Evolutionary conservation across 2,797 vertebrate species (phyloP).

Genomic region (Sphenopsis melanotis): DNA sequence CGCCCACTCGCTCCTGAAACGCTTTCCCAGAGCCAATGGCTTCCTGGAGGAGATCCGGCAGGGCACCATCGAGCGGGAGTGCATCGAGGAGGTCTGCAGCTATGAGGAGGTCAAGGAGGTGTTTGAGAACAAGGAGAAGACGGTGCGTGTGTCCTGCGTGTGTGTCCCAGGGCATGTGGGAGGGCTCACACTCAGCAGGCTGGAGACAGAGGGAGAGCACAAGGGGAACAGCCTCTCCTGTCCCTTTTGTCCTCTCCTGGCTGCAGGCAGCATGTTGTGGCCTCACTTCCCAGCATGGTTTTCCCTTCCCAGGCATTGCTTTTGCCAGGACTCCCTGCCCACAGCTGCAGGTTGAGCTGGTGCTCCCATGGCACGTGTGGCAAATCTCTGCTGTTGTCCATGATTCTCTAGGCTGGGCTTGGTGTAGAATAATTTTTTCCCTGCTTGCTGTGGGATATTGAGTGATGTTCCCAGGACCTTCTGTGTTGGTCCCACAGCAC

Average conservation of each 20-base stretch:
- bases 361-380: accelerated
- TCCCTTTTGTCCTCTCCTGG: neutral
- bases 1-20: conserved; percentile 82
- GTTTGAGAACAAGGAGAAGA: conserved; percentile 86
- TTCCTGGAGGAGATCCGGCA: conserved; percentile 86
- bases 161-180: neutral
- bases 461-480: neutral
- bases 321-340: neutral
- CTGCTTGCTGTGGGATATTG: neutral
- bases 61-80: conserved; percentile 87
- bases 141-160: conserved; percentile 69
- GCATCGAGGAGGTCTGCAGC: conserved; percentile 87
- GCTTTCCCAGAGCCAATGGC: conserved; percentile 82
- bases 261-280: neutral
- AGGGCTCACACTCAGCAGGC: neutral
- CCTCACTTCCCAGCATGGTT: neutral
- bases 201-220: neutral
- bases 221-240: neutral
- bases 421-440: neutral
- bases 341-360: neutral
- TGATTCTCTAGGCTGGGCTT: neutral
- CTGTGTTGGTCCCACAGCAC: accelerated
- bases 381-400: neutral
- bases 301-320: neutral
- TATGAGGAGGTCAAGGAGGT: conserved; percentile 88